phyloP scores from a whole-genome alignment of 2,797 vertebrate genomes.

The Brachyalestes nurse region DNA sequence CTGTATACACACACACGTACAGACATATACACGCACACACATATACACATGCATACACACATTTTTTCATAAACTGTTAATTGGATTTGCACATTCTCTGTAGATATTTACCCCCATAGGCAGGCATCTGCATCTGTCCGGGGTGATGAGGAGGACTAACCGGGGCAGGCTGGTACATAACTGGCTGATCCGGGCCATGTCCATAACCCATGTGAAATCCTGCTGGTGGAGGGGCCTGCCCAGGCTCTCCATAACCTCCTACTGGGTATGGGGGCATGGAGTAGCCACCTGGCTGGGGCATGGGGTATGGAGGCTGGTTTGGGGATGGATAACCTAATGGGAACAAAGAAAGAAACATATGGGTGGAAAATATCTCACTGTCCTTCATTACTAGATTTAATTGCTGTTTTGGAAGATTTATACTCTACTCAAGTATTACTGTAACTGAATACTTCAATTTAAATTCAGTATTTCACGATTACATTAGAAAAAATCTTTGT shows the following conservation, averaged over 20 bases:
- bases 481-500: too few relatives aligned
- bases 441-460: background rate
- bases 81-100: too few relatives aligned
- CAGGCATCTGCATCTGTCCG: slow-evolving; percentile 33
- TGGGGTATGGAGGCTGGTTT: slow-evolving; percentile 73
- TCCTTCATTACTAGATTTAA: too few relatives aligned
- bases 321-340: slow-evolving; percentile 75
- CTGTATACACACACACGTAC: too few relatives aligned
- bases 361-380: background rate
- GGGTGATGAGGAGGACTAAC: slow-evolving; percentile 52
- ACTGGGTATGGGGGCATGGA: slow-evolving; percentile 72
- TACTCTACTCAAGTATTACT: background rate
- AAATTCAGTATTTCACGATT: too few relatives aligned
- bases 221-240: slow-evolving; percentile 66
- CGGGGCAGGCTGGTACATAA: slow-evolving; percentile 76
- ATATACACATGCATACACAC: too few relatives aligned
- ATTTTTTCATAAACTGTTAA: too few relatives aligned
- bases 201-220: slow-evolving; percentile 78
- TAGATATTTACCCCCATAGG: slow-evolving; percentile 60
- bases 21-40: too few relatives aligned
- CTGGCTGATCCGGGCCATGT: slow-evolving; percentile 56
- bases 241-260: slow-evolving; percentile 72
- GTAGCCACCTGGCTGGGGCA: slow-evolving; percentile 66
- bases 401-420: too few relatives aligned
- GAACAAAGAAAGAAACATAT: background rate